These are phyloP conservation scores for Cheirogaleus medius DNA, from an alignment of 2,113 vertebrate genomes.

Conservation along the genomic window DNA sequence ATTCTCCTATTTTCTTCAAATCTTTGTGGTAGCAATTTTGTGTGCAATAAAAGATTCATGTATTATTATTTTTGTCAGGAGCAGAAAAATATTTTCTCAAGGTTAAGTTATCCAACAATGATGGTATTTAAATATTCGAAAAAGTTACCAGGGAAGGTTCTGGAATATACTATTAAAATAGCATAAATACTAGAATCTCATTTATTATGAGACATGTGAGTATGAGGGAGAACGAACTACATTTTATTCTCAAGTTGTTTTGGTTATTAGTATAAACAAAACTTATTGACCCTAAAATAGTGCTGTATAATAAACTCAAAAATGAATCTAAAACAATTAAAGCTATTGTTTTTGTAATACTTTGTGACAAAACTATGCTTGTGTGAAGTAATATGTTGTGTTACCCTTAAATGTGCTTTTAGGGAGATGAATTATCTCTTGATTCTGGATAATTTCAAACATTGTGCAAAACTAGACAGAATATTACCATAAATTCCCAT, in stretches of 20 bases:
- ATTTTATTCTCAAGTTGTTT: slow-evolving; percentile 5
- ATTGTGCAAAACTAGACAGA: not conserved
- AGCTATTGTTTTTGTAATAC: not conserved
- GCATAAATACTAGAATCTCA: not conserved
- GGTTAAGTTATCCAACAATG: not conserved
- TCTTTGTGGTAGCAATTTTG: not conserved
- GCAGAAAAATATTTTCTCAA: not conserved
- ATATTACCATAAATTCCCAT: not conserved
- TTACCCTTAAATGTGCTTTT: not conserved
- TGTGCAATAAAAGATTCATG: not conserved
- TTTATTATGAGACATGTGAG: not conserved
- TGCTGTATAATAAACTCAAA: not conserved
- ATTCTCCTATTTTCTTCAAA: not conserved
- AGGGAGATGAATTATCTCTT: not conserved
- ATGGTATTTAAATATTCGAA: not conserved
- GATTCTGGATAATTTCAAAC: not conserved
- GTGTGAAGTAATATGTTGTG: not conserved
- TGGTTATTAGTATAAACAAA: not conserved
- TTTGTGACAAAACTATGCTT: not conserved
- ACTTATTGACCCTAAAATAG: not conserved
- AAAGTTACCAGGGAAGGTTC: not conserved
- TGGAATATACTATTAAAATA: not conserved
- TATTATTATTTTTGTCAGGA: not conserved
- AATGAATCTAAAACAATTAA: not conserved
- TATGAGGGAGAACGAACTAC: not conserved